Base-by-base conservation (phyloP, 2,113 vertebrate species). In the Gobius niger region DNA sequence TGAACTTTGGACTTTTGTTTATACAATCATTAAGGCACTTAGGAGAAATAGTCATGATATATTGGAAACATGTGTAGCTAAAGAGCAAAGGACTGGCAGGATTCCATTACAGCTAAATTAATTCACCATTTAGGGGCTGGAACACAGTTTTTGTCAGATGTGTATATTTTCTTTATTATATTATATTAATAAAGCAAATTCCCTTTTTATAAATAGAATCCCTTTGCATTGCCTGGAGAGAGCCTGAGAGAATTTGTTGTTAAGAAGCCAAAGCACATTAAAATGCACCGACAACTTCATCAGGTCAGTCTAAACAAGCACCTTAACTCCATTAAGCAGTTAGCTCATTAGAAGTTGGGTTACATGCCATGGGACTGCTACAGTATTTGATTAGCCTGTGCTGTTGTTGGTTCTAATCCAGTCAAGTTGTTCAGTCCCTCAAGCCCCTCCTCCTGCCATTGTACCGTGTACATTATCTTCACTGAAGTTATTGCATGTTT, bases 281-380 rank as follows among this genome's bases (percentile, higher is more conserved):
- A 91, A 90, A 83, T 78, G 76, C 71, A 56, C 83, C 70, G 11
- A 9, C 75, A 77, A 81, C 82, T 77, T 83, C 62, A 88, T 77
- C 77, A 81, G 86, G 84, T 88, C 80, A 82, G 85, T 60, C 44
- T 74, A 70, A 68, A 40, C 63, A 75, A 90, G 84, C 66, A 54
- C 68, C 76, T 91, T 88, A 89, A 81, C 56, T 63, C 70, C 59
- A 75, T 88, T 88, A 91, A 87, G 85, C 65, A 63, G 83, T 92
- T 91, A 89, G 62, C 80, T 82, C 69, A 80, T 89, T 83, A 87
- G 51, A 73, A 54, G 62, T 74, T 63, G 52, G 53, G 47, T 49
- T 72, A 75, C 70, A 51, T 63, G 57, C 54, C 71, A 59, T 5
- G 7, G 44, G 11, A 14, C 6, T 47, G 34, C 49, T 66, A 76